Evolutionary conservation across 1,140 invertebrate genomes (phyloP).

Genomic region (Mizuhopecten yessoensis): DNA sequence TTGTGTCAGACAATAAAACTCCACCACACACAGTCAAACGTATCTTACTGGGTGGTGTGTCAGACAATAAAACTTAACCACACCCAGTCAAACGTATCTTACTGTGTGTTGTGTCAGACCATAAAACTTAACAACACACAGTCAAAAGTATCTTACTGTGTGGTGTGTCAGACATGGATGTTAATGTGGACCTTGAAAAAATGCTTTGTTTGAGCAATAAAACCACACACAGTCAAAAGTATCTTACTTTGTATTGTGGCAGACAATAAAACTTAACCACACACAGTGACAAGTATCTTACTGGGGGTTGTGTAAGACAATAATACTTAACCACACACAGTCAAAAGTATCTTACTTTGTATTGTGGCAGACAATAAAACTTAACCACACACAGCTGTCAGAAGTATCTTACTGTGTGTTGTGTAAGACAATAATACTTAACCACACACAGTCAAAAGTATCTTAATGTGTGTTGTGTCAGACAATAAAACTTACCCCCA

Average conservation of each 20-base stretch:
- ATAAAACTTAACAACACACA: not conserved
- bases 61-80: no score
- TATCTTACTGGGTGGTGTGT: not conserved
- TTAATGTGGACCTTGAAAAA: not conserved
- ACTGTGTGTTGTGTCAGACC: not conserved
- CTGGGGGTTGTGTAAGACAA: not conserved
- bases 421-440: no score
- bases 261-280: no score
- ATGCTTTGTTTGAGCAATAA: not conserved
- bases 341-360: not conserved
- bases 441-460: not conserved
- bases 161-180: not conserved
- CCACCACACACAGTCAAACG: not conserved
- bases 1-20: no score
- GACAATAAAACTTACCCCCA: not conserved
- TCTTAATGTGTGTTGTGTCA: not conserved
- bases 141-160: not conserved
- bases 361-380: no score
- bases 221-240: not conserved
- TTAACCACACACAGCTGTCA: not conserved
- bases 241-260: not conserved
- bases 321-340: not conserved
- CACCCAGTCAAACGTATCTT: not conserved
- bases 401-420: not conserved
- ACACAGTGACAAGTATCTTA: not conserved